Base-by-base conservation (phyloP, 2,797 vertebrate genomes). In the Tiaroga cobitis region DNA sequence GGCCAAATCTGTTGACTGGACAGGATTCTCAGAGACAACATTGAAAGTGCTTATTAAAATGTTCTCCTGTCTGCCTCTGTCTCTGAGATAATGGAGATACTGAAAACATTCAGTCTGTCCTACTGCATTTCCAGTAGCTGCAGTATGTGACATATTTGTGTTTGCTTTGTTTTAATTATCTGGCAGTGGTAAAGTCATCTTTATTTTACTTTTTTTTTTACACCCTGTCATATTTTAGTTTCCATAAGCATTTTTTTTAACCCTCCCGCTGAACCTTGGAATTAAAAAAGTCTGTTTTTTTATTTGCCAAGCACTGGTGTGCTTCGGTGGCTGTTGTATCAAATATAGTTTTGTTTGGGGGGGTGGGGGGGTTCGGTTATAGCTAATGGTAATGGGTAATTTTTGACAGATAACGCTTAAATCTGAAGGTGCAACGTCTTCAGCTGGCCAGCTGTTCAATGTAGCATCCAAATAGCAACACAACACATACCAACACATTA, bases 11-110 rank as follows among this genome's bases (percentile, higher is more conserved):
- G 78, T 89, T 82, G 87, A 90, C 82, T 80, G 81, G 89, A 90
- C 89, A 86, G 84, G 81, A 88, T 91, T 85, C 81, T 78, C 32
- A 34, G 79, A 87, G 86, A 86, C 82, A 83, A 87, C 74, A 74
- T 80, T 84, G 59, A 87, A 90, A 87, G 83, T 81, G 85, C 77
- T 88, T 86, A 87, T 89, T 89, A 85, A 90, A 86, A 85, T 76
- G 73, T 83, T 75, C 85, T 87, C 65, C 82, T 85, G 85, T 88
- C 83, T 88, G 63, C 26, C 74, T 18, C 65, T 67, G 82, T 26
- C 63, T 26, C 29, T 63, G 61, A 83, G 87, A 88, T 88, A 83
- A 86, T 73, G 77, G 80, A 86, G 81, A 85, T 81, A 75, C 77
- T 67, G 82, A 85, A 87, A 90, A 83, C 81, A 83, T 87, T 87